Evolutionary conservation across 2,888 invertebrate species (phyloP).

Genomic region (Caenorhabditis sp.): DNA sequence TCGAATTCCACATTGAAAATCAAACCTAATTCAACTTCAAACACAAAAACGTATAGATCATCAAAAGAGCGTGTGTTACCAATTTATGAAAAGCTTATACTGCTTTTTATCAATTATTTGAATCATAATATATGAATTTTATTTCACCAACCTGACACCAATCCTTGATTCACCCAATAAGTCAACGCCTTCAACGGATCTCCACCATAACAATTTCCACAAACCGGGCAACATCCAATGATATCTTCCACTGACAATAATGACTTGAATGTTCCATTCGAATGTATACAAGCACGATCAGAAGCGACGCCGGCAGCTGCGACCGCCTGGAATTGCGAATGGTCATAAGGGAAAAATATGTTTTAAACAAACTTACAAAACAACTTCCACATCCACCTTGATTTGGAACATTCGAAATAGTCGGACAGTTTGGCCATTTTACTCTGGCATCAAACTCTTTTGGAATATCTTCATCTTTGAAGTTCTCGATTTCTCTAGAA

Average conservation of each 20-base stretch:
- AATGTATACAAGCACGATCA: conserved; percentile 68
- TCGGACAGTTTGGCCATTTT: conserved; percentile 68
- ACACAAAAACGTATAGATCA: too few relatives aligned
- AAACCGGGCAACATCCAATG: conserved; percentile 67
- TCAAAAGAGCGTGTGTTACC: too few relatives aligned
- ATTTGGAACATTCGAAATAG: conserved; percentile 65
- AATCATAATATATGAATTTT: too few relatives aligned
- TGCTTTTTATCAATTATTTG: too few relatives aligned
- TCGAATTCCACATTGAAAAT: too few relatives aligned
- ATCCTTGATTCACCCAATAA: conserved; percentile 68
- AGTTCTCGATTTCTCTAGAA: conserved; percentile 61
- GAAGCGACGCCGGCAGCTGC: conserved; percentile 69
- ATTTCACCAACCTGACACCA: conserved; percentile 56
- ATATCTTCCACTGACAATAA: conserved; percentile 58
- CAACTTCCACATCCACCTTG: conserved; percentile 71
- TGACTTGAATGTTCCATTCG: conserved; percentile 65
- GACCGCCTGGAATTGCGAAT: conserved; percentile 54
- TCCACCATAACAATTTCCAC: conserved; percentile 70
- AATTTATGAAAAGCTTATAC: too few relatives aligned
- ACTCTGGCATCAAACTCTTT: conserved; percentile 65
- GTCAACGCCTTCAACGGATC: conserved; percentile 70
- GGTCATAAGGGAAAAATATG: conserved; percentile 55
- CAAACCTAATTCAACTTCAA: too few relatives aligned
- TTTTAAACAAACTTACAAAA: conserved; percentile 51
- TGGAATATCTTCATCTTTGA: conserved; percentile 55